Evolutionary conservation across 2,888 invertebrate species (phyloP).

Genomic region (Ecdyonurus torrentis): DNA sequence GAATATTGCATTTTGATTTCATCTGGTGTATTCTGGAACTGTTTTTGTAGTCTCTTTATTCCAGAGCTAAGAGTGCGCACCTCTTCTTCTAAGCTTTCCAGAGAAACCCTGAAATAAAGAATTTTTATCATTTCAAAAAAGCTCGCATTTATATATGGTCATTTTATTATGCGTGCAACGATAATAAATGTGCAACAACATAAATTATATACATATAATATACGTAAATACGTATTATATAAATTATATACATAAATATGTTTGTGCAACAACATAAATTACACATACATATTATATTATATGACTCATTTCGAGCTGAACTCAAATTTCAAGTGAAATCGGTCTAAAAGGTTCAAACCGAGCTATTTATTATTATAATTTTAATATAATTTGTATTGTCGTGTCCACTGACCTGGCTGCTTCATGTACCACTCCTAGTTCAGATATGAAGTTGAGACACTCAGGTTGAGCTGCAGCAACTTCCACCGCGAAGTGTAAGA

Average conservation of each 20-base stretch:
- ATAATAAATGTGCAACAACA: no score
- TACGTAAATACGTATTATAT: no score
- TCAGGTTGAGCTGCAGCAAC: conserved; percentile 23
- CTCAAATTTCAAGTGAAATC: no score
- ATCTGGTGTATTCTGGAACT: conserved; percentile 19
- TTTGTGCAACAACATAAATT: no score
- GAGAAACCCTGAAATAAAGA: conserved; percentile 21
- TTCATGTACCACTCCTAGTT: conserved; percentile 17
- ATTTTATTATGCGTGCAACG: no score
- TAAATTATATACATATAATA: no score
- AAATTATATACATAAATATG: no score
- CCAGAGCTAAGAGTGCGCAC: conserved; percentile 17
- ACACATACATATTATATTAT: no score
- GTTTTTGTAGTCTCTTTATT: conserved; percentile 19
- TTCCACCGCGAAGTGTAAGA: conserved; percentile 30
- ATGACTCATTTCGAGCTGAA: no score
- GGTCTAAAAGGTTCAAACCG: no score
- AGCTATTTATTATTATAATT: no score
- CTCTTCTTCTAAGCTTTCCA: conserved; percentile 22
- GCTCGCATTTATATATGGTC: neutral
- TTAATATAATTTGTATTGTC: neutral
- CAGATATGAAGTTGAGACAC: conserved; percentile 24
- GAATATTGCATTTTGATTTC: conserved; percentile 22
- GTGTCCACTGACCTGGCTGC: conserved; percentile 15
- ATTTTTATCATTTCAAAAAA: conserved; percentile 7